Base-by-base conservation (phyloP, 2,113 vertebrate species). In the Elgaria multicarinata region DNA sequence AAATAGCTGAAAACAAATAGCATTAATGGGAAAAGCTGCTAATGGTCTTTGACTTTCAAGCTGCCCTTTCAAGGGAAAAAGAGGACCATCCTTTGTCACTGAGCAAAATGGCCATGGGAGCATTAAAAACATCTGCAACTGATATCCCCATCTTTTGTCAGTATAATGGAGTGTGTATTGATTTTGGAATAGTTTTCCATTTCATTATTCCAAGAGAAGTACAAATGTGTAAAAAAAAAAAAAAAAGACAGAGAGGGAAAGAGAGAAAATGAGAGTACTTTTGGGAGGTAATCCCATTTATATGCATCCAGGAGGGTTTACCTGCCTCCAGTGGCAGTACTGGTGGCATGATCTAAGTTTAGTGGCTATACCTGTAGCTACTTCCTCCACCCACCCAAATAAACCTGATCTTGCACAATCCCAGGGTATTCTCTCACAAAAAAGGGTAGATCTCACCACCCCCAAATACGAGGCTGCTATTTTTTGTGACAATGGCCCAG, bases 11-110 rank as follows among this genome's bases (percentile, higher is more conserved):
- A 64, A 78, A 83, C 28, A 24, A 79, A 46, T 33, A 22, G 0
- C 44, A 33, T 46, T 78, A 90, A 83, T 69, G 76, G 55, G 39
- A 87, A 55, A 89, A 90, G 36, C 0, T 91, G 13, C 1, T 86
- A 74, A 72, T 53, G 67, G 31, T 53, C 0, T 0, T 10, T 67
- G 72, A 78, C 8, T 89, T 91, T 31, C 53, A 26, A 33, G 3
- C 88, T 84, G 83, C 2, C 46, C 55, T 83, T 77, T 89, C 8
- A 58, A 0, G 0, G 64, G 2, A 3, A 55, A 80, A 78, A 84
- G n/a, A 85, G 87, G 75, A 50, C 58, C 26, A 1, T 75, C 33
- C 33, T 78, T 71, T 88, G 16, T 64, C 64, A 85, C 69, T 3
- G 28, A 83, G 12, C 66, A 22, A n/a, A 76, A 44, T 36, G 46